Base-by-base conservation (phyloP, 2,888 invertebrate genomes). In the Ptychoptera albimana region DNA sequence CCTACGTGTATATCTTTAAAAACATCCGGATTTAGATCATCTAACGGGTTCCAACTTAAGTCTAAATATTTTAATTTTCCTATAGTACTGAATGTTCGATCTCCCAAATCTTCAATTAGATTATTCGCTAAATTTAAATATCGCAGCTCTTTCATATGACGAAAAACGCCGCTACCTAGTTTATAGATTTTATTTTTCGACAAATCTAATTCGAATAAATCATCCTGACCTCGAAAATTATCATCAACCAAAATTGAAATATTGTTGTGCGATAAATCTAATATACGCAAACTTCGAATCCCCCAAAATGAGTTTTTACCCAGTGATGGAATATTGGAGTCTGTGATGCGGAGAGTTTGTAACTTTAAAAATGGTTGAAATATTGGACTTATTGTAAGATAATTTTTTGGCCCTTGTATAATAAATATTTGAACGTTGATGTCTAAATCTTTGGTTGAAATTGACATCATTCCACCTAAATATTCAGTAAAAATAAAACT, bases 241-340 rank as follows among this genome's bases (percentile, higher is more conserved):
- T 79, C 77, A 49, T 79, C 77, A 48, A 69, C 70, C 42, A 82
- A 71, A 43, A 74, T 70, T 36, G 77, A 77, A 29, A 87, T 73
- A 55, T 81, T 83, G 61, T 87, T 87, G 54, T 74, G 64, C 2
- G 79, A 77, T 42, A 87, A 68, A 61, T 86, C 80, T 64, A 66
- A 57, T 43, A 70, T 55, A 52, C 64, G 66, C 42, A 76, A 60
- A 54, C 73, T 70, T 53, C 69, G 76, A 2, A 84, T 74, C 5
- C 85, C 85, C 84, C 84, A 86, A 59, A 87, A 84, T 1, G 83
- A 77, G 56, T 82, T 79, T 53, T 78, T 74, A 3, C 84, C 84
- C 48, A 87, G 82, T 23, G 81, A 79, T 13, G 82, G 81, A 31
- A 87, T 63, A 56, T 79, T 79, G 1, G 84, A 84, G 52, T 75